phyloP scores from a whole-genome alignment of 2,797 vertebrate species.

The Florisuga fusca region DNA sequence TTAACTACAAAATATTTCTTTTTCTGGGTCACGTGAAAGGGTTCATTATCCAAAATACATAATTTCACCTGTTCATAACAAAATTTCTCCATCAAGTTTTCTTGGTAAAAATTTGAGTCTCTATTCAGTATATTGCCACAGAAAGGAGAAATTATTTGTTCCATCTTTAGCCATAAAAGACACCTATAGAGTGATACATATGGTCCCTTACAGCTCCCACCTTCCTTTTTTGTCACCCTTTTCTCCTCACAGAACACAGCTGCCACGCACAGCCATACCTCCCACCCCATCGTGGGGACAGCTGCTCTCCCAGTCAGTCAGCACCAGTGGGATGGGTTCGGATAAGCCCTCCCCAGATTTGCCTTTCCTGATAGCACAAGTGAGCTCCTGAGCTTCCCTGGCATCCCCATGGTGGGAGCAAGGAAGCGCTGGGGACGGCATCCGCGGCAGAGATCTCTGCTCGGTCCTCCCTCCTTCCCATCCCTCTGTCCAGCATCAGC shows the following conservation, averaged over 20 bases:
- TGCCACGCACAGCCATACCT: not conserved
- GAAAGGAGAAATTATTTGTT: not conserved
- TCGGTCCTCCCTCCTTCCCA: not conserved
- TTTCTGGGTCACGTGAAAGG: not conserved
- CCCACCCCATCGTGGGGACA: not conserved
- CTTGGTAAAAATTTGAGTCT: not conserved
- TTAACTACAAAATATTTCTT: not conserved
- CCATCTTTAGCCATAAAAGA: not conserved
- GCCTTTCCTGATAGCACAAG: not conserved
- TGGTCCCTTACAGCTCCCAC: not conserved
- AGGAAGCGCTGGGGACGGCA: not conserved
- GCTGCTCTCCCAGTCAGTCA: not conserved
- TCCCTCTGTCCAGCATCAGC: not conserved
- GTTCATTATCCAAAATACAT: not conserved
- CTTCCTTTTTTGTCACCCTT: not conserved
- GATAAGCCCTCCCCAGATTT: not conserved
- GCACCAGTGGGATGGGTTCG: not conserved
- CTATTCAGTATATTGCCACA: not conserved
- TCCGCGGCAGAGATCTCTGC: accelerated
- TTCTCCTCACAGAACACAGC: accelerated
- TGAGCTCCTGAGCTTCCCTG: accelerated
- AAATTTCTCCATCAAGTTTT: not conserved
- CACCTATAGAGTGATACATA: not conserved
- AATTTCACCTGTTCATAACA: not conserved
- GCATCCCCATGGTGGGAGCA: accelerated